Conservation (phyloP, 2,888 invertebrate species). For the Trypoxylon attenuatum region DNA sequence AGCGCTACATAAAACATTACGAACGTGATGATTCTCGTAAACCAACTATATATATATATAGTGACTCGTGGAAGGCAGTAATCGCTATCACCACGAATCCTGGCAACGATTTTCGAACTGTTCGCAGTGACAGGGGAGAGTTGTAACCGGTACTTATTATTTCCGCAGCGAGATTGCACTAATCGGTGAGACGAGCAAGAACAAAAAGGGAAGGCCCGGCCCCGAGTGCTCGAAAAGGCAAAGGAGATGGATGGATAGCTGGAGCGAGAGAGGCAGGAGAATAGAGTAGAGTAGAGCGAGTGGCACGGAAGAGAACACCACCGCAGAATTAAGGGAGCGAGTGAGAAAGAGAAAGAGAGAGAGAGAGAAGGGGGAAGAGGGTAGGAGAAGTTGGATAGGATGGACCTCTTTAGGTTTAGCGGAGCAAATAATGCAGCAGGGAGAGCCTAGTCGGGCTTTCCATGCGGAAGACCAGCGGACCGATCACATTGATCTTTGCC, state of each 20-base stretch:
- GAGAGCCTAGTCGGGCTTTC: constrained; percentile 47
- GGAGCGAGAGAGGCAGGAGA: constrained; percentile 16
- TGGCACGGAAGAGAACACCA: neutral
- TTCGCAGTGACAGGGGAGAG: neutral
- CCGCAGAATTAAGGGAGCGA: constrained; percentile 11
- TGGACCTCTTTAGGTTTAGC: constrained; percentile 66
- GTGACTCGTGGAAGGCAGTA: neutral
- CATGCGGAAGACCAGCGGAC: constrained; percentile 65
- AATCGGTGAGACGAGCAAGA: constrained; percentile 36
- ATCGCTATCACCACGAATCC: constrained; percentile 15
- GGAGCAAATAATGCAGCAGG: constrained; percentile 66
- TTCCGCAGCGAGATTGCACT: constrained; percentile 27
- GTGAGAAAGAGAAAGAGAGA: constrained; percentile 19
- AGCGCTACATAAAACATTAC: too few relatives aligned
- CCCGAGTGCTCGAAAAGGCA: constrained; percentile 32
- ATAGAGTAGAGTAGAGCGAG: constrained; percentile 3
- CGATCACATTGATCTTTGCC: constrained; percentile 70
- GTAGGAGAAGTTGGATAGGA: constrained; percentile 44
- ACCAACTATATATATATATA: too few relatives aligned
- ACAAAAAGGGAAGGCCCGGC: constrained; percentile 7
- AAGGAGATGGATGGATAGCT: constrained; percentile 31
- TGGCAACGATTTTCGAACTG: neutral
- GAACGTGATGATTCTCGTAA: too few relatives aligned
- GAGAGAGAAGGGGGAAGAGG: constrained; percentile 17
- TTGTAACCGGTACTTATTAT: constrained; percentile 15